Evolutionary conservation across 2,113 vertebrate genomes (phyloP).

Genomic region (Strix aluco): DNA sequence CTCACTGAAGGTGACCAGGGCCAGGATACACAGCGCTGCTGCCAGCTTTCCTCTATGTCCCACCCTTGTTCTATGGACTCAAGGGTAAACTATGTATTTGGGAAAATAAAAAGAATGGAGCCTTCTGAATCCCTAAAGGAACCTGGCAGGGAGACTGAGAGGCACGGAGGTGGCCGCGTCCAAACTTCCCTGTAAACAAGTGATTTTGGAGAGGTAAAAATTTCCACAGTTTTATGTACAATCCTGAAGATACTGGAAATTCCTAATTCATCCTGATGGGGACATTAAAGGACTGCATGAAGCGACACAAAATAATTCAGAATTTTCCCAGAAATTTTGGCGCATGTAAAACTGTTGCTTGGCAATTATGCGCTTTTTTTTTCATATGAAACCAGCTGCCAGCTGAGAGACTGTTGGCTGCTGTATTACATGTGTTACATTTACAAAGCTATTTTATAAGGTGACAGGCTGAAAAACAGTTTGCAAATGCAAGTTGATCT

Average conservation of each 20-base stretch:
- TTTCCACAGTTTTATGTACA: constrained; percentile 9
- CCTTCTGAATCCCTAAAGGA: constrained; percentile 25
- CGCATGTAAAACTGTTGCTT: background rate
- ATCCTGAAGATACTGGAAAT: constrained; percentile 15
- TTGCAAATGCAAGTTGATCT: background rate
- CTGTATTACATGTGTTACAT: background rate
- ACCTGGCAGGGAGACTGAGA: background rate
- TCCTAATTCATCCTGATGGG: background rate
- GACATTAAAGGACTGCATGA: background rate
- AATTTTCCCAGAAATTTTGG: background rate
- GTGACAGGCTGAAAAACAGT: background rate
- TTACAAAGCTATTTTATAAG: constrained; percentile 3
- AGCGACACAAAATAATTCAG: background rate
- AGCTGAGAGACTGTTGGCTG: background rate
- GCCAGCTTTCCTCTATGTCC: constrained; percentile 23
- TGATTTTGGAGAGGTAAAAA: constrained; percentile 13
- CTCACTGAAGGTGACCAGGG: background rate
- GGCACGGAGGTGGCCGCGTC: background rate
- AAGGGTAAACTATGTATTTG: background rate
- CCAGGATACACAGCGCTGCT: constrained; percentile 7
- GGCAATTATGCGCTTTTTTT: background rate
- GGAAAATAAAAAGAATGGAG: constrained; percentile 14
- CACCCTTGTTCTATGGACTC: background rate
- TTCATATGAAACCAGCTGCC: background rate
- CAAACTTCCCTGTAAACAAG: constrained; percentile 17